These are phyloP conservation scores for Oryzaephilus surinamensis DNA, from an alignment of 1,140 invertebrate genomes.

Conservation along the genomic window DNA sequence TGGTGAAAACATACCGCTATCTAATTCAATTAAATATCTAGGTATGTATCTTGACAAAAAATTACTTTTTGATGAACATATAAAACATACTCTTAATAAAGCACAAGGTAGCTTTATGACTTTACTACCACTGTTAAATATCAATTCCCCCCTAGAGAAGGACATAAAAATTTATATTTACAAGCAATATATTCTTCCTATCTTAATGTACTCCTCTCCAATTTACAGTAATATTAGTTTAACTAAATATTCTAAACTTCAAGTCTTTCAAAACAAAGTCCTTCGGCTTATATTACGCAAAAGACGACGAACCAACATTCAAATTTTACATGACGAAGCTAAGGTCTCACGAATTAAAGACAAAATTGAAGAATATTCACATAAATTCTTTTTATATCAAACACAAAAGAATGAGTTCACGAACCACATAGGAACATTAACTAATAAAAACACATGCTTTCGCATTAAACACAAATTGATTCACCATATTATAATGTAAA, in stretches of 20 bases:
- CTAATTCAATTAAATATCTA: slow-evolving; percentile 9
- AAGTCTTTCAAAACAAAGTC: slow-evolving; percentile 1
- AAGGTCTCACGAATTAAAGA: not conserved
- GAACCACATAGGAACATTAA: not conserved
- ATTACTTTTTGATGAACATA: slow-evolving; percentile 1
- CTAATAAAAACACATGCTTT: not conserved
- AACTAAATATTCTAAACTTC: not conserved
- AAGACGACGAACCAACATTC: not conserved
- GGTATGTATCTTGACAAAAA: slow-evolving; percentile 6
- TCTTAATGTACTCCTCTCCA: not conserved
- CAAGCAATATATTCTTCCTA: not conserved
- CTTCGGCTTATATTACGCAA: not conserved
- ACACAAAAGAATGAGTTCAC: not conserved
- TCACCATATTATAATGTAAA: too few relatives aligned
- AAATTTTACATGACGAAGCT: not conserved
- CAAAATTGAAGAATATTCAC: not conserved
- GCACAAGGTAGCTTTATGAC: not conserved
- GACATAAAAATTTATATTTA: not conserved
- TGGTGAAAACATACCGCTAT: not conserved
- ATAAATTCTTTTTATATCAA: not conserved
- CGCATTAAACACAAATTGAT: not conserved
- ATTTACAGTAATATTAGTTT: not conserved
- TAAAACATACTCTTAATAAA: not conserved
- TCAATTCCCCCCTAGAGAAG: not conserved
- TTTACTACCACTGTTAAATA: not conserved